Percentiles rank a stretch among this genome's conserved stretches.
These are phyloP conservation scores for Scomber japonicus DNA, from an alignment of 2,113 vertebrate species.

Conservation along the genomic window DNA sequence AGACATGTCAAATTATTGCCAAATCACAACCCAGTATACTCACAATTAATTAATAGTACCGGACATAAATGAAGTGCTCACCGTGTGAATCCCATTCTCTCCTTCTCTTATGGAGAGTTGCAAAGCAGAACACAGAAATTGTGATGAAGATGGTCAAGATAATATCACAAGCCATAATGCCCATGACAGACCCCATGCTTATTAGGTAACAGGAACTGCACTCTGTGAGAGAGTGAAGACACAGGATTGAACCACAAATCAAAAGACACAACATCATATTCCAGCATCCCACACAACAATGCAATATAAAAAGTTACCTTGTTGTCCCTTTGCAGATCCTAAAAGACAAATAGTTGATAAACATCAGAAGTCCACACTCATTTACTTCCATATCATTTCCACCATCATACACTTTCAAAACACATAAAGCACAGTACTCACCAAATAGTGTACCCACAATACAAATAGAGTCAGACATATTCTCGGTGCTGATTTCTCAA, in stretches of 20 bases:
- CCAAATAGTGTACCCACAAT: slow-evolving; percentile 71
- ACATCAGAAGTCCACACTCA: background rate
- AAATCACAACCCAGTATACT: background rate
- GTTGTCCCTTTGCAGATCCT: slow-evolving; percentile 75
- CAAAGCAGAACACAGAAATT: slow-evolving; percentile 79
- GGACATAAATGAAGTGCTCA: slow-evolving; percentile 32
- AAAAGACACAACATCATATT: background rate
- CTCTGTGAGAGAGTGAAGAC: slow-evolving; percentile 63
- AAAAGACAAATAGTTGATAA: slow-evolving; percentile 37
- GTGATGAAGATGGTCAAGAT: slow-evolving; percentile 82
- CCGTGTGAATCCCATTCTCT: slow-evolving; percentile 53
- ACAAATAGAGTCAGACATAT: slow-evolving; percentile 71
- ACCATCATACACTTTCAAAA: background rate
- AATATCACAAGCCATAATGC: slow-evolving; percentile 80
- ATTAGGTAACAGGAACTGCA: slow-evolving; percentile 81
- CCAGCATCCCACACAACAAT: background rate
- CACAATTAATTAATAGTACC: background rate
- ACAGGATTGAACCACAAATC: background rate
- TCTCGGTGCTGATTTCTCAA: slow-evolving; percentile 37
- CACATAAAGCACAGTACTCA: slow-evolving; percentile 53
- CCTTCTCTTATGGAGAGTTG: slow-evolving; percentile 62
- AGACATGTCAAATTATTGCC: background rate
- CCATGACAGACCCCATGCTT: slow-evolving; percentile 72
- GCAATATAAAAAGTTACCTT: slow-evolving; percentile 65
- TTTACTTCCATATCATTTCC: no score